These are phyloP conservation scores for Melanocharis versteri DNA, from an alignment of 2,113 vertebrate species.

Conservation along the genomic window DNA sequence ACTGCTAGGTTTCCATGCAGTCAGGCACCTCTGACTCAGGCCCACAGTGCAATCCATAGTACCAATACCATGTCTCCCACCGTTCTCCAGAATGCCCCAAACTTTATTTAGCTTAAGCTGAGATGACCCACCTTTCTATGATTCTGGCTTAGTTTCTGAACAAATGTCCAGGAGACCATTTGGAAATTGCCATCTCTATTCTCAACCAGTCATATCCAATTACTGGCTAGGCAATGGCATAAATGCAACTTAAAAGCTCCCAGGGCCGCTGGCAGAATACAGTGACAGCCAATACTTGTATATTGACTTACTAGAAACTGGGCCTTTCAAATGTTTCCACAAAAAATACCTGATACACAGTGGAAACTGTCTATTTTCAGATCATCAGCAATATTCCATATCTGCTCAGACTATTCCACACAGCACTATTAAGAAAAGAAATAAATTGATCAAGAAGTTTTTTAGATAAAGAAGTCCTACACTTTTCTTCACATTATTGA, in stretches of 20 bases:
- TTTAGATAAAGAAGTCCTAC: background rate
- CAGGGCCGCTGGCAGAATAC: background rate
- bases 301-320: background rate
- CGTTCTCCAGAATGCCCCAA: background rate
- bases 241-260: background rate
- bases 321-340: background rate
- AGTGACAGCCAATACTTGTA: background rate
- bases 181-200: background rate
- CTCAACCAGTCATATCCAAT: background rate
- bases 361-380: background rate
- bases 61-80: background rate
- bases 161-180: background rate
- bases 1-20: background rate
- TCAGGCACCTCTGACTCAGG: background rate
- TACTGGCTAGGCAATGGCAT: background rate
- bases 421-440: background rate
- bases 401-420: background rate
- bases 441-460: background rate
- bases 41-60: accelerated
- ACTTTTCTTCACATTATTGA: background rate
- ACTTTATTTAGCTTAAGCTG: background rate
- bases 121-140: background rate
- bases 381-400: background rate
- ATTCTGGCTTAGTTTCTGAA: background rate
- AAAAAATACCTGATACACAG: background rate